These are phyloP conservation scores for Papilio polytes DNA, from an alignment of 1,140 invertebrate genomes.

Conservation along the genomic window DNA sequence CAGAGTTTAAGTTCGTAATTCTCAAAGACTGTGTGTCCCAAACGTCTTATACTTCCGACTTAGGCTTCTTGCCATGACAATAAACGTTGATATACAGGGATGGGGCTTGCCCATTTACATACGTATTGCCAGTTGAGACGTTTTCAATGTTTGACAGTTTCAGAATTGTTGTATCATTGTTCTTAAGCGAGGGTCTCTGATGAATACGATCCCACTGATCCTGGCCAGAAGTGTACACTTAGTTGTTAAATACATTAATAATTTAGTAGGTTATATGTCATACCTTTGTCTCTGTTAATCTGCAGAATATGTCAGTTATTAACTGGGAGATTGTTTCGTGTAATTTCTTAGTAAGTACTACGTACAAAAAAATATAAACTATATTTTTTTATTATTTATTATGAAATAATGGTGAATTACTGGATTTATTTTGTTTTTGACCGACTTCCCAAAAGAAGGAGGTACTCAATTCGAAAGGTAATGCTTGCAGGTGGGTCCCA, in stretches of 20 bases:
- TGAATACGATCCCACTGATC: conserved; percentile 46
- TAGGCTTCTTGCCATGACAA: conserved; percentile 75
- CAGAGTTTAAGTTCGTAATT: not conserved
- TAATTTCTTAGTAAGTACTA: not conserved
- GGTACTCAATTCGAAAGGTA: no score
- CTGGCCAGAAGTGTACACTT: conserved; percentile 42
- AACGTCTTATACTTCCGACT: conserved; percentile 66
- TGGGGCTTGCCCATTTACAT: conserved; percentile 66
- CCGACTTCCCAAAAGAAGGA: no score
- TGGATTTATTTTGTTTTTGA: no score
- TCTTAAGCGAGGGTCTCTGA: conserved; percentile 52
- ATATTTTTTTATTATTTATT: no score
- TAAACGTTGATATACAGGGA: conserved; percentile 64
- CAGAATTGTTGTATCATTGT: conserved; percentile 58
- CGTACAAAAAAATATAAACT: no score
- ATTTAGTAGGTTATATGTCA: conserved; percentile 31
- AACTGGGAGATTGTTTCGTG: not conserved
- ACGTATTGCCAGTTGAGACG: conserved; percentile 63
- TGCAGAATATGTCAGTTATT: not conserved
- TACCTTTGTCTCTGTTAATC: conserved; percentile 34
- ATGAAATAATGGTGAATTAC: no score
- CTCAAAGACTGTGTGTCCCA: conserved; percentile 49
- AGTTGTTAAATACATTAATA: conserved; percentile 34
- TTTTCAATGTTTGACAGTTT: conserved; percentile 77
- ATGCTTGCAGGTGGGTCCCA: no score